phyloP scores from a whole-genome alignment of 2,113 vertebrate genomes.

The Artemisiospiza belli region DNA sequence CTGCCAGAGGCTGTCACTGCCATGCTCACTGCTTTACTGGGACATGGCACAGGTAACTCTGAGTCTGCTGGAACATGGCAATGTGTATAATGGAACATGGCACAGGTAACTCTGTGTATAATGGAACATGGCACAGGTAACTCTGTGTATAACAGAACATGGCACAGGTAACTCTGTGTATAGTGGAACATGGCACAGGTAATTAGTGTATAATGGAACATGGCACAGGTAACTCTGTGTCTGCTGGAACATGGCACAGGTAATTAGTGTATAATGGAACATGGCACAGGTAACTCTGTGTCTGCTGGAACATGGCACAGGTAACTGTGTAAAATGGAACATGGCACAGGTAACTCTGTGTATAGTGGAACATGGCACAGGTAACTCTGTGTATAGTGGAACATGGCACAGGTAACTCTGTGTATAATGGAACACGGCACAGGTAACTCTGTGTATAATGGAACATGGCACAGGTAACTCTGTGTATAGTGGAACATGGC shows the following conservation, averaged over 20 bases:
- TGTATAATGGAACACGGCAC: background rate
- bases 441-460: background rate
- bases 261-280: too few species aligned
- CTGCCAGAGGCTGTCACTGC: background rate
- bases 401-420: too few species aligned
- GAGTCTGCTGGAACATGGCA: too few species aligned
- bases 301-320: background rate
- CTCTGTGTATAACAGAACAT: too few species aligned
- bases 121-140: accelerated
- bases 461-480: background rate
- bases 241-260: background rate
- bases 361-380: too few species aligned
- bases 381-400: too few species aligned
- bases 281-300: background rate
- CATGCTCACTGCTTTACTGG: accelerated
- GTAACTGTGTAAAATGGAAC: background rate
- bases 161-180: background rate
- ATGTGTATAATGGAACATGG: background rate
- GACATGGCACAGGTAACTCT: background rate
- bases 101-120: background rate
- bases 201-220: background rate
- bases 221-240: too few species aligned
- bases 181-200: background rate
- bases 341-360: background rate
- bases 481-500: background rate